Evolutionary conservation across 2,797 vertebrate genomes (phyloP).

Genomic region (Distichodus sexfasciatus): DNA sequence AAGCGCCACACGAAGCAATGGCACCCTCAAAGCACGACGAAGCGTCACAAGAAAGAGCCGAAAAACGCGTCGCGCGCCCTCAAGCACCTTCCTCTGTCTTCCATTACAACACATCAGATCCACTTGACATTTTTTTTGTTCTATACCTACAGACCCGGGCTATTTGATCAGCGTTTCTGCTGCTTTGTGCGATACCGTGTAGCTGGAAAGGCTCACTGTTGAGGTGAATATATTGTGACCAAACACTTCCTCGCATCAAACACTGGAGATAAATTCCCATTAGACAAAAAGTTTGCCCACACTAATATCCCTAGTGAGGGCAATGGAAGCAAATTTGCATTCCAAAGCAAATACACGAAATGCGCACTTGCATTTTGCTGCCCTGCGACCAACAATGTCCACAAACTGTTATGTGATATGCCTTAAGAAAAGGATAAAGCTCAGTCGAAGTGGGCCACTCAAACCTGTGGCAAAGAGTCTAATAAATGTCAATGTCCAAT

Average conservation of each 20-base stretch:
- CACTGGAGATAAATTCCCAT: background rate
- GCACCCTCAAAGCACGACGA: constrained; percentile 56
- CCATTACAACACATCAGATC: constrained; percentile 32
- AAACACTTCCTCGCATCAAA: background rate
- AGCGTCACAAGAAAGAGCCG: constrained; percentile 41
- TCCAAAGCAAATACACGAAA: no score
- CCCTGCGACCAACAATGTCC: no score
- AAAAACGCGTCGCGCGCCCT: constrained; percentile 8
- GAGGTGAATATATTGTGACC: background rate
- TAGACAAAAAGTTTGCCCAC: background rate
- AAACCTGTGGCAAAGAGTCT: background rate
- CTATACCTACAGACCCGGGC: background rate
- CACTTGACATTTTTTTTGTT: background rate
- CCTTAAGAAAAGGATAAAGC: background rate
- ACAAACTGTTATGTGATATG: background rate
- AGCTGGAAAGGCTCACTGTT: background rate
- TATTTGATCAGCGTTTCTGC: background rate
- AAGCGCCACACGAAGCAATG: constrained; percentile 49
- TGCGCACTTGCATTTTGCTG: no score
- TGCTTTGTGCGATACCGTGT: background rate
- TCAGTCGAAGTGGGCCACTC: background rate
- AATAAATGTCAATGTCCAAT: constrained; percentile 20
- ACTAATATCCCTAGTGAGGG: no score
- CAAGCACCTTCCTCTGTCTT: constrained; percentile 14
- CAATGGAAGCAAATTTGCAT: no score